Evolutionary conservation across 2,888 invertebrate genomes (phyloP), one percentile per base, ranked within the genome.

Genomic region (Drosophila pseudotakahashii): DNA sequence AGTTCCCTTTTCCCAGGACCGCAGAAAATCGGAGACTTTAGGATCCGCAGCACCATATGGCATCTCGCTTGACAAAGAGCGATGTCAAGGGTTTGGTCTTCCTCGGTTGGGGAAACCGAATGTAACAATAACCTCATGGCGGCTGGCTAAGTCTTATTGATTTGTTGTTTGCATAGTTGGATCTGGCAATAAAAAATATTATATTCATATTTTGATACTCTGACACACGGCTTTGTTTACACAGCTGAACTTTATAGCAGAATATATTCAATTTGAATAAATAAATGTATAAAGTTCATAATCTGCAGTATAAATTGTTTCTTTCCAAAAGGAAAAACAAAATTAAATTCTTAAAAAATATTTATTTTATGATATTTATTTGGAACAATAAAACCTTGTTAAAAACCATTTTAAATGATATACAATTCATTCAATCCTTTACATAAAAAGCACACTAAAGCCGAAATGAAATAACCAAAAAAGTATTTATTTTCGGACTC

Each of bases 21-120:
- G 59, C 68, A 64, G 60, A 66, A 66, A 52, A 66, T 47, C 26
- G 62, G 23, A 39, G 37, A 26, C 23, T 53, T 39, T 23, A 13
- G 58, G n/a, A 50, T 23, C 47, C 69, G 30, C 61, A 10, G 48
- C 80, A 70, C 60, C 81, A 81, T 80, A 82, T 81, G 71, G 55
- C 55, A 52, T 36, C 48, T 57, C 13, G 73, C 70, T 66, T 42
- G 69, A 71, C 77, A 76, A 71, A 67, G 58, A 77, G 30, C 45
- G 59, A 55, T 67, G 58, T 54, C 50, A 67, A 62, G 60, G 45
- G n/a, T 30, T 30, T 10, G 7, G 3, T 34, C 11, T 16, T 10
- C n/a, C 10, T 10, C 2, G n/a, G 41, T 16, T 14, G 2, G 9
- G 3, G 5, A 44, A n/a, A 5, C 34, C 36, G 19, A 53, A 54